Percentiles rank a stretch among this genome's conserved stretches.
Conservation (phyloP, 1,140 invertebrate species). For the Drosophila ananassae region DNA sequence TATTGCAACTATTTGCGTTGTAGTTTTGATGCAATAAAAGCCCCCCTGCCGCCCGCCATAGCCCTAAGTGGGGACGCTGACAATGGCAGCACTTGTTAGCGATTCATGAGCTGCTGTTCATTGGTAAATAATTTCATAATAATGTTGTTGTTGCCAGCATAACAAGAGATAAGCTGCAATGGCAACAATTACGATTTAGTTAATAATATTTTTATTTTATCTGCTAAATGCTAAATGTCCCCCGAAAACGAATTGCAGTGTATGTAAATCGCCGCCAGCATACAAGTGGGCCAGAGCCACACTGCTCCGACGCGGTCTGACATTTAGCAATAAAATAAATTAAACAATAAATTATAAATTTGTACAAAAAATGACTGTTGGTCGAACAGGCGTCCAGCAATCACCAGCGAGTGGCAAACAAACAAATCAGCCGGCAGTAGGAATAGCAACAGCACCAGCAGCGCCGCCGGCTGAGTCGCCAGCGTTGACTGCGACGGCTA, state of each 20-base stretch:
- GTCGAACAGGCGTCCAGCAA: conserved; percentile 70
- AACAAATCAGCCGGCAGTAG: conserved; percentile 10
- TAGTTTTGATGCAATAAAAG: conserved; percentile 60
- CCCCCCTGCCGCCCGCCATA: not conserved
- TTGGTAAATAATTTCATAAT: conserved; percentile 83
- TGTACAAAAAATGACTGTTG: conserved; percentile 82
- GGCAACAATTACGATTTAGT: conserved; percentile 79
- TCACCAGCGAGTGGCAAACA: conserved; percentile 3
- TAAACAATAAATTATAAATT: conserved; percentile 83
- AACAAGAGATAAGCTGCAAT: conserved; percentile 71
- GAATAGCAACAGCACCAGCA: not conserved
- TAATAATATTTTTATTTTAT: conserved; percentile 68
- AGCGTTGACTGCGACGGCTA: conserved; percentile 11
- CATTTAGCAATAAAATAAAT: conserved; percentile 82
- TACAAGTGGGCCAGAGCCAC: conserved; percentile 7
- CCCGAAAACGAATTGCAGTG: not conserved
- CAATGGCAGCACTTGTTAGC: conserved; percentile 67
- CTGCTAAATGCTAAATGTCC: not conserved
- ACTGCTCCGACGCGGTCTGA: conserved; percentile 32
- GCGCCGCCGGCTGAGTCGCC: conserved; percentile 17
- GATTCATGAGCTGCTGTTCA: conserved; percentile 78
- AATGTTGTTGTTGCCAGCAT: conserved; percentile 78
- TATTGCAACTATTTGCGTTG: conserved; percentile 77
- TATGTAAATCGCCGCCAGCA: conserved; percentile 14
- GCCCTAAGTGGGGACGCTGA: conserved; percentile 2